These are phyloP conservation scores for Standfussiana lucernea DNA, from an alignment of 2,888 invertebrate species.

Conservation along the genomic window DNA sequence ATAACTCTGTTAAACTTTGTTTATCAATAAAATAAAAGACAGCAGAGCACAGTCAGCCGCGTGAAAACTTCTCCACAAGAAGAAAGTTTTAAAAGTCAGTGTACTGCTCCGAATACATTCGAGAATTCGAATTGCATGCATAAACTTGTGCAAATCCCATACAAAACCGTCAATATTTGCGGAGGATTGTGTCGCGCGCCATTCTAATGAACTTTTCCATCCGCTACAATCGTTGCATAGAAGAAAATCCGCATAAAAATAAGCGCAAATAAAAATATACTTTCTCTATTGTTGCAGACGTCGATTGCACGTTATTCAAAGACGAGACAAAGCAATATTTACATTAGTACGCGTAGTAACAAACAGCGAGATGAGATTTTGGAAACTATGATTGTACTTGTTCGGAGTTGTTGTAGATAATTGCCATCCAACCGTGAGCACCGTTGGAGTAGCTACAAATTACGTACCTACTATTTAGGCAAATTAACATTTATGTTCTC, in stretches of 20 bases:
- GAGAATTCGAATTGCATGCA: slow-evolving; percentile 51
- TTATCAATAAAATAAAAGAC: slow-evolving; percentile 48
- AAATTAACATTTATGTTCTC: slow-evolving; percentile 43
- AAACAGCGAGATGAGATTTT: slow-evolving; percentile 48
- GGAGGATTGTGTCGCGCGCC: slow-evolving; percentile 54
- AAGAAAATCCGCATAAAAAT: slow-evolving; percentile 39
- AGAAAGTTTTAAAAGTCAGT: slow-evolving; percentile 58
- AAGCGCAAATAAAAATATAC: slow-evolving; percentile 18
- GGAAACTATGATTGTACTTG: slow-evolving; percentile 44
- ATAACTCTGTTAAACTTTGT: slow-evolving; percentile 46
- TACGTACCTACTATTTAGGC: slow-evolving; percentile 29
- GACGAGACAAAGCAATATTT: slow-evolving; percentile 28
- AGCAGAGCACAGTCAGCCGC: slow-evolving; percentile 30
- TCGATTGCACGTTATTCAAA: slow-evolving; percentile 14
- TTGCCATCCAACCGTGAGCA: slow-evolving; percentile 33
- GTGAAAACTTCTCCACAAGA: slow-evolving; percentile 49
- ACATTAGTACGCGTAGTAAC: neutral
- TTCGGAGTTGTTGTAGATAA: slow-evolving; percentile 49
- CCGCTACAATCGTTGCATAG: slow-evolving; percentile 30
- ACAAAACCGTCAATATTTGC: slow-evolving; percentile 65
- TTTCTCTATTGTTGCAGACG: slow-evolving; percentile 21
- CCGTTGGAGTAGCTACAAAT: slow-evolving; percentile 34
- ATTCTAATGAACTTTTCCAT: slow-evolving; percentile 68
- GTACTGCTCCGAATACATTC: slow-evolving; percentile 46
- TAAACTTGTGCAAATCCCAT: slow-evolving; percentile 52